These are phyloP conservation scores for Philereme vetulata DNA, from an alignment of 2,888 invertebrate genomes.

Conservation along the genomic window DNA sequence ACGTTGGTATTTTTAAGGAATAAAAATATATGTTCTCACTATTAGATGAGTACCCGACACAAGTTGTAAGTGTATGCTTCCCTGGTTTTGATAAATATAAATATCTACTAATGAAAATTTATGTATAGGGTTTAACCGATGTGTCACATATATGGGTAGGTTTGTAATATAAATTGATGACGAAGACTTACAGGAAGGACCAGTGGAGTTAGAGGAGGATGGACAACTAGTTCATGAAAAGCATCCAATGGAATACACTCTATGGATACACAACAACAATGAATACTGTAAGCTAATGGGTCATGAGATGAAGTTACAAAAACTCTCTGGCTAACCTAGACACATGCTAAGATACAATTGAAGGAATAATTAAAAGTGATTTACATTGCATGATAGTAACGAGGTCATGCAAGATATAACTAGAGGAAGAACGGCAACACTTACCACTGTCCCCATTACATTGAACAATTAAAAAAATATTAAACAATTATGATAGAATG, in stretches of 20 bases:
- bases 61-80: background rate
- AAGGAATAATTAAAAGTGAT: constrained; percentile 34
- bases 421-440: constrained; percentile 42
- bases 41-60: too few species aligned
- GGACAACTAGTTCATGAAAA: constrained; percentile 46
- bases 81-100: background rate
- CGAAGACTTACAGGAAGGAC: constrained; percentile 48
- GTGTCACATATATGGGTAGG: background rate
- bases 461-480: constrained; percentile 31
- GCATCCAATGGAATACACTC: constrained; percentile 53
- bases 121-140: background rate
- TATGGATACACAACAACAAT: constrained; percentile 46
- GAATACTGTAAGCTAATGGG: constrained; percentile 54
- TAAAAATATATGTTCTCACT: too few species aligned
- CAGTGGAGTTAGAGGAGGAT: constrained; percentile 42
- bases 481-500: constrained; percentile 22
- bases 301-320: constrained; percentile 50
- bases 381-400: constrained; percentile 53
- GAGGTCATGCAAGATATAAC: constrained; percentile 57
- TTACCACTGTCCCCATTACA: constrained; percentile 52
- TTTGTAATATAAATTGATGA: constrained; percentile 37
- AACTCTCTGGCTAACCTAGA: constrained; percentile 52
- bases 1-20: background rate
- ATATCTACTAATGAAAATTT: background rate
- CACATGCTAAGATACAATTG: constrained; percentile 55